Evolutionary conservation across 2,888 invertebrate genomes (phyloP), one percentile per base, ranked within the genome.

Genomic region (Eubasilissa splendida): DNA sequence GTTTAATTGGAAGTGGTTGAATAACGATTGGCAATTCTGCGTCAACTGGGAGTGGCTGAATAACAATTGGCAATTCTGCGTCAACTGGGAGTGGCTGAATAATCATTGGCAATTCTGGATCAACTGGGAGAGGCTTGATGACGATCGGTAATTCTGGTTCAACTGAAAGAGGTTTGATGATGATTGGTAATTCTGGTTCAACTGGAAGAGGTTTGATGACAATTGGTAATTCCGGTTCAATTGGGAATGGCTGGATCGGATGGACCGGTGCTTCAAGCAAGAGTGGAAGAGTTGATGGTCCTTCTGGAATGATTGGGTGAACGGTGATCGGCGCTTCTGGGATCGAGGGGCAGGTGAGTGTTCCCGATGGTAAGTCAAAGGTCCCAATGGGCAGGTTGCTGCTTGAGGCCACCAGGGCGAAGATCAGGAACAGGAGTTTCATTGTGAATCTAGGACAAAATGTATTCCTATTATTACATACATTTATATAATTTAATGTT

Each of bases 371-470:
- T 12, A 68, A 2, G n/a, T 68, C 56, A 12, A 73, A 22, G 71
- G 31, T 33, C 31, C 56, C 56, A 11, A 33, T 33, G 10, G 52
- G 54, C 56, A 71, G 54, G 73, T 63, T 33, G 14, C 12, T 10
- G 54, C 53, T 73, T 31, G 33, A 10, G 14, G 73, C 78, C 54
- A 79, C 73, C 31, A 79, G 33, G 58, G 77, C 70, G 50, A 73
- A 63, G 14, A 68, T 52, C 58, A 79, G 12, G 8, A 79, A 50
- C n/a, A 79, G 79, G 79, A 79, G 74, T 31, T 79, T 79, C 79
- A 79, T 79, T 14, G 54, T 79, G 79, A 58, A 12, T 33, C 71
- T 33, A 33, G 31, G 4, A 56, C 10, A 12, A 65, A 4, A 60
- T 5, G 42, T 0, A 42, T 5, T 42, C 7, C 2, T 42, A 7